Evolutionary conservation across 2,113 vertebrate species (phyloP).

Genomic region (Mastomys coucha): DNA sequence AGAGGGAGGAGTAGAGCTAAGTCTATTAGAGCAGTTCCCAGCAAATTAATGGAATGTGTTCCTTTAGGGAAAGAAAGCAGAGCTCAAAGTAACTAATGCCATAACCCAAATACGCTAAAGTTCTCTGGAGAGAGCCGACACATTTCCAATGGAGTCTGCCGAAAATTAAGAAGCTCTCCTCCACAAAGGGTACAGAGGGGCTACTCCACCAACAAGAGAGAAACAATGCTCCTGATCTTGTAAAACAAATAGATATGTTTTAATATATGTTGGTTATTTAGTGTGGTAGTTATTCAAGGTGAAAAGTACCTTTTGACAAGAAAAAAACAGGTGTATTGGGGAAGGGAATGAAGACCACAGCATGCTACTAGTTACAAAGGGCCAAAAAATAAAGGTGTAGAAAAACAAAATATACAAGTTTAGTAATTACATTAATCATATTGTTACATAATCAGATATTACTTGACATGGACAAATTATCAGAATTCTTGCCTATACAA

Average conservation of each 20-base stretch:
- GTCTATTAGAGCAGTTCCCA: conserved; percentile 16
- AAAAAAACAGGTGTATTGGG: neutral
- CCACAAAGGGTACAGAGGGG: neutral
- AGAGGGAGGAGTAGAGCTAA: neutral
- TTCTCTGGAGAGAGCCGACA: neutral
- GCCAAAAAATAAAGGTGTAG: neutral
- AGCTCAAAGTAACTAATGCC: neutral
- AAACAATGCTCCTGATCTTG: neutral
- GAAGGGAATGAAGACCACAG: rapidly evolving
- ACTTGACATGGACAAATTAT: neutral
- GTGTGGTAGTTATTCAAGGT: neutral
- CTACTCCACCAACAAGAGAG: neutral
- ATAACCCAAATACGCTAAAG: neutral
- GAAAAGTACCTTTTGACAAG: neutral
- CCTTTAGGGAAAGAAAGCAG: neutral
- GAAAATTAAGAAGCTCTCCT: neutral
- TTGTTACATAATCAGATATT: neutral
- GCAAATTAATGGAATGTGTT: neutral
- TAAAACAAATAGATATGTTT: neutral
- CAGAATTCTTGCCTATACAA: neutral
- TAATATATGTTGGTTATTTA: neutral
- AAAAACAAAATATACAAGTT: neutral
- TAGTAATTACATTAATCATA: neutral
- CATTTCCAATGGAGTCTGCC: neutral
- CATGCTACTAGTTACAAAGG: neutral